Evolutionary conservation across 1,140 invertebrate genomes (phyloP), one percentile per base, ranked within the genome.

Genomic region (Stegodyphus mimosarum): DNA sequence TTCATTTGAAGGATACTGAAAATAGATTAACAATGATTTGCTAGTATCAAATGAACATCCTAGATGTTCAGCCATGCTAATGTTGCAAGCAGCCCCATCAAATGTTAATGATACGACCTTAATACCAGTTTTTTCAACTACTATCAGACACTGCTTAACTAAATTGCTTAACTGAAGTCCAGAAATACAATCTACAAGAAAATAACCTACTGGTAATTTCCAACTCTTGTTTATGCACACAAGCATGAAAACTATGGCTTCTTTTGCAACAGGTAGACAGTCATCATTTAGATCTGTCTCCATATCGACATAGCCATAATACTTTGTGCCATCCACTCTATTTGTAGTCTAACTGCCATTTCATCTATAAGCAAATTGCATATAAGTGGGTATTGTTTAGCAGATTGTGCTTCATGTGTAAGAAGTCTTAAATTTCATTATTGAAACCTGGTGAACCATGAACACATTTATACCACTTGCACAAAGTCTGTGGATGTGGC

Each of bases 191-290:
- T 86, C 80, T 51, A 88, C 86, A 73, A 89, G 84, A 76, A 90
- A 90, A 88, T 90, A 90, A 15, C 87, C 89, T 50, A 90, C 51
- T 51, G 90, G 89, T 76, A 90, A 83, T 84, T 90, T 90, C 87
- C 89, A 90, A 7, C 51, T 10, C 4, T n/a, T 7, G 50, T 64
- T 77, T 13, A 77, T 48, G 51, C 55, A 77, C 13, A 64, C 60
- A 10, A 89, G 71, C 88, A 90, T 87, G 77, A 90, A 89, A 64
- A 90, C 89, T 64, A 90, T 83, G n/a, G 88, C 89, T 87, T 89
- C 87, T 81, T 87, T 89, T 48, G 90, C 90, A 84, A 88, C 48
- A 50, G 87, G 86, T 52, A 84, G 48, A 75, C 67, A 71, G 87
- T 89, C 89, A 81, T 87, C 88, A 55, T 87, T 70, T 15, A 67